Base-by-base conservation (phyloP, 2,888 invertebrate species). In the Halictus quadricinctus region DNA sequence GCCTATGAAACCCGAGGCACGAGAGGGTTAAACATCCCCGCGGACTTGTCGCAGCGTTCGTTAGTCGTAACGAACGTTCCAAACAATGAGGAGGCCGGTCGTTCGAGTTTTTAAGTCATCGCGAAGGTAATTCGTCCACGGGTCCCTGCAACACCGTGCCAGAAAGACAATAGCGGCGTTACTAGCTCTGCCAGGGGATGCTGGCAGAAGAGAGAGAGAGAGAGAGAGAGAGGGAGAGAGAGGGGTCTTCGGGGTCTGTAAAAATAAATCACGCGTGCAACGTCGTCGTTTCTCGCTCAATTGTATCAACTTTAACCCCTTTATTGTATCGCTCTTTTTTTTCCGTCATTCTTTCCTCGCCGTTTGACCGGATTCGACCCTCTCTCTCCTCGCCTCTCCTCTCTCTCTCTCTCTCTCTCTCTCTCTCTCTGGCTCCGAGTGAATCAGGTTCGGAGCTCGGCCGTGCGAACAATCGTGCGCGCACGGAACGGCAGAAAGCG, bases 361-460 rank as follows among this genome's bases (percentile, higher is more conserved):
- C 93, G 93, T 94, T 94, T 94, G 94, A 93, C 93, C 93, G 92
- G 92, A 93, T 93, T 92, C 92, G 87, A 90, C 90, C 91, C 91
- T 89, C 88, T 85, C 85, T 70, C 77, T 70, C 78, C 2, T 54
- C 69, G 72, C 70, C 43, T 69, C 86, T 83, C 77, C 72, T 82
- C 36, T 83, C 77, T 81, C 25, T 60, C 74, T 29, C 29, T 29
- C 29, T 29, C 29, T 29, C 29, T 29, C 29, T 29, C 29, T 60
- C 74, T 73, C 54, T 29, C 81, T 82, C 83, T 77, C 50, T 73
- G 74, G 69, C 64, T 79, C 83, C 82, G 76, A 86, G 75, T 81
- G 88, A 88, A 89, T 84, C 88, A 74, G 88, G 83, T 86, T 85
- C 85, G 83, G 79, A 79, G 81, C 78, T 87, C 69, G 81, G 72